Base-by-base conservation (phyloP, 2,888 invertebrate species). In the Alloscopus bannaensis region DNA sequence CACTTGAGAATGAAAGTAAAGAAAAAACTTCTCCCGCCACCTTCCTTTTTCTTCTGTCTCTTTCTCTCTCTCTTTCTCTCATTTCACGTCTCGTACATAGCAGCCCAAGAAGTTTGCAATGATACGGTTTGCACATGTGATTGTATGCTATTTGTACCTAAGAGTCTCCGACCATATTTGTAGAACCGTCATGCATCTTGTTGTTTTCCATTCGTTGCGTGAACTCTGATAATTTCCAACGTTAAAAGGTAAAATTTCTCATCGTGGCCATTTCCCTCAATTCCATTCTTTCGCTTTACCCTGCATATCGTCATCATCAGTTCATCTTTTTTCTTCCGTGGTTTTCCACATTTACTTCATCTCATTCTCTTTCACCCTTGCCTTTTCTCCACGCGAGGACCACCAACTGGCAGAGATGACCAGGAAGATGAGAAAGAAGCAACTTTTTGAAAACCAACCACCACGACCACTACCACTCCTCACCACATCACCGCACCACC, bases 391-490 rank as follows among this genome's bases (percentile, higher is more conserved):
- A 55, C 73, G 64, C 28, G 55, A 65, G 65, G 73, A 65, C 73
- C 65, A 29, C 65, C 65, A 65, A 65, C 65, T 73, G 42, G 65
- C 50, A 72, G 26, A 42, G 71, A 72, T 28, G 71, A 72, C 71
- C 71, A 62, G 28, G 16, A 13, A 6, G 60, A 62, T 18, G 42
- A 24, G 66, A n/a, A 47, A 47, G 24, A 28, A 26, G 3, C 26
- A 75, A 66, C 59, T 75, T 75, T 66, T 55, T 50, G 40, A 66
- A 75, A 75, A 66, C 75, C 22, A 73, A 65, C 73, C 73, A 45
- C 66, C 20, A 47, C 52, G 26, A 29, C 66, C 28, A 55, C 62
- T n/a, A 22, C 47, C n/a, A n/a, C n/a, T n/a, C n/a, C n/a, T n/a
- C n/a, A n/a, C 71, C 71, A 28, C 70, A 40, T 26, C 31, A 75